A percentile compares a stretch with the other conserved stretches of the same genome.
Evolutionary conservation across 2,113 vertebrate species (phyloP).

Genomic region (Alces alces): DNA sequence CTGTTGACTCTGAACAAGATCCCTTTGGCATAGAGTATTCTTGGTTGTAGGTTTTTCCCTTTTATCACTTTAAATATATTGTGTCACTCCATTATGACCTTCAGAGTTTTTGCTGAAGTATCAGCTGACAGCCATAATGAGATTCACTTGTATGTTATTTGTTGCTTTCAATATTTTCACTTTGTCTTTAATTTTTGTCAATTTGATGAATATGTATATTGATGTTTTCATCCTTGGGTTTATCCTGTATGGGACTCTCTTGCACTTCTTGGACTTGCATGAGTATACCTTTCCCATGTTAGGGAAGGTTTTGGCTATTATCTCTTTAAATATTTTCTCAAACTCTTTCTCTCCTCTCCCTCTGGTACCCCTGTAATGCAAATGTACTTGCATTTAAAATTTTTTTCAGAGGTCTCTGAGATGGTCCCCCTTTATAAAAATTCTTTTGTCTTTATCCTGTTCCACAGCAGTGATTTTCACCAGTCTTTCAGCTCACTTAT

Average conservation of each 20-base stretch:
- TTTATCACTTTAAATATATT: neutral
- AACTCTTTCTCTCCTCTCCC: neutral
- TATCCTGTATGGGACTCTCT: neutral
- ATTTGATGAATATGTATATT: neutral
- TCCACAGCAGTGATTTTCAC: neutral
- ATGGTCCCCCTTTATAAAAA: neutral
- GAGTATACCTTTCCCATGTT: neutral
- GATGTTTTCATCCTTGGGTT: neutral
- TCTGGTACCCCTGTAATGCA: neutral
- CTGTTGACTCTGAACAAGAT: neutral
- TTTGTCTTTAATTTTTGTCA: neutral
- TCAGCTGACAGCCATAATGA: neutral
- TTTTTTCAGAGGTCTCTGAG: neutral
- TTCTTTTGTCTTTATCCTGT: neutral
- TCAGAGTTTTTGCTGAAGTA: neutral
- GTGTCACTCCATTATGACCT: neutral
- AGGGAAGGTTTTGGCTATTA: neutral
- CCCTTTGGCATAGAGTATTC: neutral
- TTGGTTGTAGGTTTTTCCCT: neutral
- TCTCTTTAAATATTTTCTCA: neutral
- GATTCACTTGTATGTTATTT: neutral
- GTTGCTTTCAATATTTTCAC: neutral
- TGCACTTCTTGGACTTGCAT: neutral
- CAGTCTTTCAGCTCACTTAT: neutral
- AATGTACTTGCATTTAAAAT: neutral